These are phyloP conservation scores for Amia ocellicauda DNA, from an alignment of 2,113 vertebrate genomes.

Conservation along the genomic window DNA sequence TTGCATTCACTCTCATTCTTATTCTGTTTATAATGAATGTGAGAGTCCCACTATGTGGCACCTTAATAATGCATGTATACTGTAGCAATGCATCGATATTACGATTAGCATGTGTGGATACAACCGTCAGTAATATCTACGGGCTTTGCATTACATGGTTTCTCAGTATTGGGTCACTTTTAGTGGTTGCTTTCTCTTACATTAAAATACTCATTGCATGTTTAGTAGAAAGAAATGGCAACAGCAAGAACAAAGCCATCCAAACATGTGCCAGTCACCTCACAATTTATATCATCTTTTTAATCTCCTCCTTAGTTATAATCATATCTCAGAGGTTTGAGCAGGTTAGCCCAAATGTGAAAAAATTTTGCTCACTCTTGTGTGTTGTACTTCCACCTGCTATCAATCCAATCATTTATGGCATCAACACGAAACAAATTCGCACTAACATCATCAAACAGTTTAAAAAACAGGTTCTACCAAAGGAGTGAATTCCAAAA, in stretches of 20 bases:
- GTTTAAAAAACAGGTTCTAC: background rate
- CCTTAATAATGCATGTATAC: slow-evolving; percentile 42
- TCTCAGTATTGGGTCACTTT: slow-evolving; percentile 34
- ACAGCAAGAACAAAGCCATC: slow-evolving; percentile 36
- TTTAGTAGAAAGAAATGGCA: slow-evolving; percentile 10
- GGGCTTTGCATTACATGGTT: slow-evolving; percentile 41
- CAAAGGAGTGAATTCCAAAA: background rate
- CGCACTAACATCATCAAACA: slow-evolving; percentile 35
- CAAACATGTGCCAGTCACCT: slow-evolving; percentile 48
- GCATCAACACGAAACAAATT: slow-evolving; percentile 45
- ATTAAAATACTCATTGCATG: slow-evolving; percentile 37
- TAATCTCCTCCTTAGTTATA: slow-evolving; percentile 6
- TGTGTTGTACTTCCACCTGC: slow-evolving; percentile 37
- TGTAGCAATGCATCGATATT: slow-evolving; percentile 49
- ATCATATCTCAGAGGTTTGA: slow-evolving; percentile 34
- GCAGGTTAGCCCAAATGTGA: slow-evolving; percentile 30
- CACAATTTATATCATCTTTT: slow-evolving; percentile 34
- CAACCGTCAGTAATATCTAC: slow-evolving; percentile 35
- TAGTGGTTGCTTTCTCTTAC: slow-evolving; percentile 49
- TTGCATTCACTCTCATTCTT: slow-evolving; percentile 31
- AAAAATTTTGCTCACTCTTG: slow-evolving; percentile 44
- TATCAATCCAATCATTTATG: slow-evolving; percentile 48
- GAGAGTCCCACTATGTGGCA: slow-evolving; percentile 37
- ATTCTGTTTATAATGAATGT: slow-evolving; percentile 42
- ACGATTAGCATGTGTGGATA: slow-evolving; percentile 40